Conservation (phyloP, 1,140 invertebrate genomes). For the Pomacea maculata region DNA sequence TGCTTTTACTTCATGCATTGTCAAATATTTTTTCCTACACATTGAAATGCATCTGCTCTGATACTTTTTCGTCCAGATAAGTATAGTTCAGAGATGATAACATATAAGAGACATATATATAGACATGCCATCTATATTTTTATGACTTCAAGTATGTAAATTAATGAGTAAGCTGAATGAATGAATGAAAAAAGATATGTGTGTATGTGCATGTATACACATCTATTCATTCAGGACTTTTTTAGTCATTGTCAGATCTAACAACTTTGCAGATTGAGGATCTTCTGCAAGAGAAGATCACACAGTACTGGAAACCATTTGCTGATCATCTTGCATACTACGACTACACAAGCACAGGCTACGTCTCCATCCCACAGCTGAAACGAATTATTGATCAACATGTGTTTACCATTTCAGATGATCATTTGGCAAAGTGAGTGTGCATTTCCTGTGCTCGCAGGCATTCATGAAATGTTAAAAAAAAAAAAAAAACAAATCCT, state of each 20-base stretch:
- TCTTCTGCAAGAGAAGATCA: conserved; percentile 59
- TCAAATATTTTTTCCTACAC: too few relatives aligned
- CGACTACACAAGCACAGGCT: conserved; percentile 45
- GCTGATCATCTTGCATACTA: conserved; percentile 46
- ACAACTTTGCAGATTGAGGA: conserved; percentile 53
- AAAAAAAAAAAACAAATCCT: neutral
- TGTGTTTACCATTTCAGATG: conserved; percentile 55
- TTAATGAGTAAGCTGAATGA: neutral
- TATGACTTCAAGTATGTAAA: neutral
- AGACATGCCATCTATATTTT: neutral
- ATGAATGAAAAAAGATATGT: neutral
- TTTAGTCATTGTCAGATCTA: neutral
- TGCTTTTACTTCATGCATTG: too few relatives aligned
- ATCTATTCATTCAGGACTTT: neutral
- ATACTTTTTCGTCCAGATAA: too few relatives aligned
- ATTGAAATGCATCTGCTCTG: too few relatives aligned
- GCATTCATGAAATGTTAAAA: neutral
- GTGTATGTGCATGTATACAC: neutral
- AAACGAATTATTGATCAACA: conserved; percentile 54
- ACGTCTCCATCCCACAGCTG: conserved; percentile 46
- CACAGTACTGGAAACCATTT: conserved; percentile 58
- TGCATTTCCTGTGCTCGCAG: neutral
- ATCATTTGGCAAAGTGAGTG: conserved; percentile 59
- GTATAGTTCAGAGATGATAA: too few relatives aligned
- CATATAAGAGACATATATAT: too few relatives aligned